Percentiles rank a stretch among this genome's conserved stretches.
phyloP scores from a whole-genome alignment of 2,113 vertebrate species.

The Notarius lentiginosus region DNA sequence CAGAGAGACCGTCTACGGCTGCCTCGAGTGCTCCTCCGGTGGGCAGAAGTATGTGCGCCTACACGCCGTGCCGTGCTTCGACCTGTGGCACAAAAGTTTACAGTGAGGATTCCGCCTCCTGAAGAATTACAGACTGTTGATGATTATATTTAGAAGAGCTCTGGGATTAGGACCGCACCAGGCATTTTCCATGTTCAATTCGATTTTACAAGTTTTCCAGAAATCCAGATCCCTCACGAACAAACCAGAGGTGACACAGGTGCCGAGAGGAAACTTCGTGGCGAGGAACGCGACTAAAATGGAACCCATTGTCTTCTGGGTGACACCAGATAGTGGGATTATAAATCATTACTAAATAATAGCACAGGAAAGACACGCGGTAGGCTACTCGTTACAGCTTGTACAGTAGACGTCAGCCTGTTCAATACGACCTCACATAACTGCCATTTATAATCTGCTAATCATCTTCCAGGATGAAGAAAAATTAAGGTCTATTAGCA shows the following conservation, averaged over 20 bases:
- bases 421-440: neutral
- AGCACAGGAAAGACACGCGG: neutral
- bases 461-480: neutral
- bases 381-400: too few relatives aligned
- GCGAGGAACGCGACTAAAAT: too few relatives aligned
- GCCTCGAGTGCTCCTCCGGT: conserved; percentile 86
- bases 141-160: neutral
- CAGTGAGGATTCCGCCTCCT: conserved; percentile 70
- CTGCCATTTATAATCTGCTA: neutral
- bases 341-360: neutral
- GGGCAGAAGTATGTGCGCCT: conserved; percentile 90
- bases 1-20: conserved; percentile 94
- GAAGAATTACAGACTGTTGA: neutral
- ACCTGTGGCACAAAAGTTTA: conserved; percentile 94
- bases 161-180: neutral
- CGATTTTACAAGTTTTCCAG: neutral
- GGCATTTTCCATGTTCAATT: neutral
- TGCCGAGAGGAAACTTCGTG: neutral
- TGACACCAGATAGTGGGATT: neutral
- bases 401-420: neutral
- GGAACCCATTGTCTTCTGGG: neutral
- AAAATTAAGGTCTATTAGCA: neutral
- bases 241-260: neutral
- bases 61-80: conserved; percentile 96
- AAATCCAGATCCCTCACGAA: neutral